phyloP scores from a whole-genome alignment of 2,113 vertebrate genomes.

The Fulica atra region DNA sequence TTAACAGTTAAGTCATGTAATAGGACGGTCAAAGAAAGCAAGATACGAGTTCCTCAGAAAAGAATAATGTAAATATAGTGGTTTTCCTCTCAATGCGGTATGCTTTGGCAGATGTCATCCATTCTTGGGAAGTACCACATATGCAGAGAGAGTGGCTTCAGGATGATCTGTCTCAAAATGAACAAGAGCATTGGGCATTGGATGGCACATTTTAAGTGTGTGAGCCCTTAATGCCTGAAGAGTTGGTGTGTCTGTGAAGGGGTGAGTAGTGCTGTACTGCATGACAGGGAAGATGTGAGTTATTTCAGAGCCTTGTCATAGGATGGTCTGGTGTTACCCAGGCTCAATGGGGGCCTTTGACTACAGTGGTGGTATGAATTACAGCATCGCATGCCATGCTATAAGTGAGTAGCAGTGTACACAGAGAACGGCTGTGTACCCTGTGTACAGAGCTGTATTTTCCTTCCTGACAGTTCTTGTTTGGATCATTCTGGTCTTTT shows the following conservation, averaged over 20 bases:
- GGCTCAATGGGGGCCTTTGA: not conserved
- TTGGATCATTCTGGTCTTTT: not conserved
- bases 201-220: not conserved
- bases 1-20: not conserved
- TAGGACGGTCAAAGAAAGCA: not conserved
- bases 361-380: not conserved
- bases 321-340: not conserved
- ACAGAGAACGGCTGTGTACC: not conserved
- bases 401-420: not conserved
- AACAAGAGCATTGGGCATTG: not conserved
- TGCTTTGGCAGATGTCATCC: not conserved
- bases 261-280: not conserved
- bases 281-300: not conserved
- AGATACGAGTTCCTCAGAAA: not conserved
- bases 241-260: not conserved
- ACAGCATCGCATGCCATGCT: not conserved
- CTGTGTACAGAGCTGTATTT: not conserved
- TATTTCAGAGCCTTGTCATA: not conserved
- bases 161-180: not conserved
- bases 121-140: not conserved
- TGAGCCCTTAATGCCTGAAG: not conserved
- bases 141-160: not conserved
- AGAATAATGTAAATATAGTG: not conserved
- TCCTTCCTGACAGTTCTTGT: not conserved
- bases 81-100: not conserved